Percentiles rank a stretch among this genome's conserved stretches.
phyloP scores from a whole-genome alignment of 2,797 vertebrate genomes.

The Cuculus canorus region DNA sequence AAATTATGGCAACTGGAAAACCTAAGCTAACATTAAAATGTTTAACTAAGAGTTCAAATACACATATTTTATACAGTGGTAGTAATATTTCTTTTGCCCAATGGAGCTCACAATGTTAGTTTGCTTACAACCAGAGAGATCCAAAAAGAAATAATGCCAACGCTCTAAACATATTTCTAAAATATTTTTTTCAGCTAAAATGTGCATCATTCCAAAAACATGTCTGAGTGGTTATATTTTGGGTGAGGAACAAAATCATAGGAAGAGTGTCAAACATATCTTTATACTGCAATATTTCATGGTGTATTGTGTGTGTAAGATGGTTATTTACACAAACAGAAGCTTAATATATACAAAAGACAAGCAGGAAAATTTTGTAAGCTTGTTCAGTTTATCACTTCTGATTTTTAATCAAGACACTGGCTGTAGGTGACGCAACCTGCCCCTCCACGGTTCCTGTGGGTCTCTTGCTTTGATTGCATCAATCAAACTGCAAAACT shows the following conservation, averaged over 20 bases:
- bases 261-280: constrained; percentile 37
- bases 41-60: constrained; percentile 34
- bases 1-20: constrained; percentile 34
- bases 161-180: constrained; percentile 52
- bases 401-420: not conserved
- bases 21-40: constrained; percentile 14
- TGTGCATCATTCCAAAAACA: constrained; percentile 53
- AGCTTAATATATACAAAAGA: not conserved
- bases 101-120: constrained; percentile 6
- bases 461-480: not conserved
- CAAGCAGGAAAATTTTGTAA: not conserved
- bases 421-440: not conserved
- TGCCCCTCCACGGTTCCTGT: not conserved
- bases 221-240: constrained; percentile 57
- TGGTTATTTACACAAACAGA: constrained; percentile 30
- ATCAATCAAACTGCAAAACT: not conserved
- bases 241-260: constrained; percentile 51
- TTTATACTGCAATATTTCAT: constrained; percentile 3
- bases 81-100: constrained; percentile 37
- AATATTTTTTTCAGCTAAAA: constrained; percentile 60
- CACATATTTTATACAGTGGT: not conserved
- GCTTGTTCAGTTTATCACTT: not conserved
- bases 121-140: constrained; percentile 51
- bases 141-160: constrained; percentile 65
- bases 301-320: not conserved